Percentiles rank a stretch among this genome's conserved stretches.
phyloP scores from a whole-genome alignment of 2,888 invertebrate genomes.

The Oxyteleia sp. region DNA sequence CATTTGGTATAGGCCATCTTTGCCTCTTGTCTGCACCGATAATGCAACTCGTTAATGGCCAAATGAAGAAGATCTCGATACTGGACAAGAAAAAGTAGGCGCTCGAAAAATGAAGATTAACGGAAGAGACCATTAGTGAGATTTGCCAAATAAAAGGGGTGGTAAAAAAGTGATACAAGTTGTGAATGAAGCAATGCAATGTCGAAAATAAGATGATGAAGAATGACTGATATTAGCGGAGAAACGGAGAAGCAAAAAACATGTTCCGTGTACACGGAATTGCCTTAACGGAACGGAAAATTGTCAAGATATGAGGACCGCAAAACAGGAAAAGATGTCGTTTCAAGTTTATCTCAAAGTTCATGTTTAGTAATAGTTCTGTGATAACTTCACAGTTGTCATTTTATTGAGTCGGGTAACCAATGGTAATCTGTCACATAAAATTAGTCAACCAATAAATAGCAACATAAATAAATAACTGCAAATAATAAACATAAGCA shows the following conservation, averaged over 20 bases:
- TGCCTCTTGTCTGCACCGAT: conserved; percentile 39
- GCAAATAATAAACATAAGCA: conserved; percentile 31
- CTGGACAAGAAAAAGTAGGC: conserved; percentile 25
- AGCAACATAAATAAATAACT: conserved; percentile 13
- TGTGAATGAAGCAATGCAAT: conserved; percentile 39
- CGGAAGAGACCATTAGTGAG: conserved; percentile 8
- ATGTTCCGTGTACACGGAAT: neutral
- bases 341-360: too few species aligned
- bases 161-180: conserved; percentile 67
- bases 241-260: neutral
- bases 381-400: conserved; percentile 5
- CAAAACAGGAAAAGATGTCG: too few species aligned
- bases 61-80: conserved; percentile 21
- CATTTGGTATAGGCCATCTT: neutral
- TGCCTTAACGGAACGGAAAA: neutral
- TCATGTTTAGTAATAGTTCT: neutral
- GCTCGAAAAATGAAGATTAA: conserved; percentile 24
- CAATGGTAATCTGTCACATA: conserved; percentile 8
- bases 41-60: conserved; percentile 63
- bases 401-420: conserved; percentile 21
- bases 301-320: too few species aligned
- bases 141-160: conserved; percentile 12
- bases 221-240: conserved; percentile 10
- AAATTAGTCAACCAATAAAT: conserved; percentile 1
- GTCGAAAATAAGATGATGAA: conserved; percentile 60